Percentiles rank a stretch among this genome's conserved stretches.
phyloP scores from a whole-genome alignment of 2,113 vertebrate species.

The Halichoeres trimaculatus region DNA sequence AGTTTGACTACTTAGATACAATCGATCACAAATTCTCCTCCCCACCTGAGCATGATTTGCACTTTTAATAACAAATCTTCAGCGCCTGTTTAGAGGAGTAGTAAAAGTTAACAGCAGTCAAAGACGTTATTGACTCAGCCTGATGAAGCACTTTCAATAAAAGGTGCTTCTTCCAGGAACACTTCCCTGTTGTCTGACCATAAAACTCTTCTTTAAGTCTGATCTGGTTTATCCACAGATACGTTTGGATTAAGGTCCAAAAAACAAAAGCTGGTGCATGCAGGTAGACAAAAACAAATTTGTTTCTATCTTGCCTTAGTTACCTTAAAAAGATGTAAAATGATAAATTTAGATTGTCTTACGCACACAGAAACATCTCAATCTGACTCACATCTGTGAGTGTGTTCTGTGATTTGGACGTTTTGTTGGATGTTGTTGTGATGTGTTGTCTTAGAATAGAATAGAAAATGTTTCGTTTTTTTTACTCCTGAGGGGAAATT shows the following conservation, averaged over 20 bases:
- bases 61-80: constrained; percentile 42
- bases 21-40: neutral
- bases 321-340: too few relatives aligned
- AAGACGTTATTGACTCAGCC: neutral
- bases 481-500: too few relatives aligned
- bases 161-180: constrained; percentile 13
- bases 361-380: too few relatives aligned
- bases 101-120: constrained; percentile 18
- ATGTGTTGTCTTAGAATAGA: too few relatives aligned
- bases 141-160: constrained; percentile 36
- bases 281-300: too few relatives aligned
- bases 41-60: constrained; percentile 46
- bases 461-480: too few relatives aligned
- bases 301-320: too few relatives aligned
- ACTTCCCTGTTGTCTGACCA: neutral
- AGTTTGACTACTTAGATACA: neutral
- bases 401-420: too few relatives aligned
- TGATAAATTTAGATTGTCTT: too few relatives aligned
- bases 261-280: too few relatives aligned
- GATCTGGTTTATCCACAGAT: neutral
- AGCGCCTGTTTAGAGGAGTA: neutral
- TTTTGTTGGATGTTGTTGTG: too few relatives aligned
- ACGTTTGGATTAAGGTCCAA: neutral
- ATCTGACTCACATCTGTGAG: too few relatives aligned
- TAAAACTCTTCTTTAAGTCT: neutral